Conservation (phyloP, 2,113 vertebrate species). For the Ranitomeya variabilis region DNA sequence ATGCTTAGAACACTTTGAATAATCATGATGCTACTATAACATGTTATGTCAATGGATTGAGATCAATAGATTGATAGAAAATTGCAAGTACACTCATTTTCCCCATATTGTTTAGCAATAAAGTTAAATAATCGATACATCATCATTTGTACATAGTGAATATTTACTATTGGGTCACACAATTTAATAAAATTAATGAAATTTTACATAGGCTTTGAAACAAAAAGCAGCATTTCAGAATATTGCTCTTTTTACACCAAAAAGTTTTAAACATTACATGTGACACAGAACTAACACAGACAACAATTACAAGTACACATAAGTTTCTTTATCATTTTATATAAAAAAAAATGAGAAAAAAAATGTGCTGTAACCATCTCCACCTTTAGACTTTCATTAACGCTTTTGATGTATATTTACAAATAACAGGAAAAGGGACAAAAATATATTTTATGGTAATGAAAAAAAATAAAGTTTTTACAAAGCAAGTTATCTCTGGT, state of each 20-base stretch:
- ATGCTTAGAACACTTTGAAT: background rate
- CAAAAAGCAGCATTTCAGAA: constrained; percentile 58
- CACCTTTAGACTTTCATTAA: constrained; percentile 10
- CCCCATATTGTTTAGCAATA: background rate
- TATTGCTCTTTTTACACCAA: constrained; percentile 56
- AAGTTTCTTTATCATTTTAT: constrained; percentile 17
- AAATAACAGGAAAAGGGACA: constrained; percentile 27
- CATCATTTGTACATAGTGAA: constrained; percentile 11
- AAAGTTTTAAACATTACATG: constrained; percentile 35
- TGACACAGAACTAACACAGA: constrained; percentile 50
- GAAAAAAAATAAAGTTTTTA: constrained; percentile 57
- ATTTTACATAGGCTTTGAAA: constrained; percentile 75
- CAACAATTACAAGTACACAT: constrained; percentile 34
- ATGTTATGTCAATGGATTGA: background rate
- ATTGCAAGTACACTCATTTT: background rate
- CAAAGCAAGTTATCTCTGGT: constrained; percentile 50
- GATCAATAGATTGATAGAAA: background rate
- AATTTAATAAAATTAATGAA: constrained; percentile 73
- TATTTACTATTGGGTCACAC: constrained; percentile 10
- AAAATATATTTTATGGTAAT: constrained; percentile 45
- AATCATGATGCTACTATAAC: background rate
- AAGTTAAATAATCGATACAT: background rate
- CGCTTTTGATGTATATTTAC: constrained; percentile 44
- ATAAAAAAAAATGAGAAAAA: constrained; percentile 17
- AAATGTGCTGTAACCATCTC: background rate